A percentile compares a stretch with the other conserved stretches of the same genome.
Evolutionary conservation across 2,888 invertebrate genomes (phyloP).

Genomic region (Junonia oenone): DNA sequence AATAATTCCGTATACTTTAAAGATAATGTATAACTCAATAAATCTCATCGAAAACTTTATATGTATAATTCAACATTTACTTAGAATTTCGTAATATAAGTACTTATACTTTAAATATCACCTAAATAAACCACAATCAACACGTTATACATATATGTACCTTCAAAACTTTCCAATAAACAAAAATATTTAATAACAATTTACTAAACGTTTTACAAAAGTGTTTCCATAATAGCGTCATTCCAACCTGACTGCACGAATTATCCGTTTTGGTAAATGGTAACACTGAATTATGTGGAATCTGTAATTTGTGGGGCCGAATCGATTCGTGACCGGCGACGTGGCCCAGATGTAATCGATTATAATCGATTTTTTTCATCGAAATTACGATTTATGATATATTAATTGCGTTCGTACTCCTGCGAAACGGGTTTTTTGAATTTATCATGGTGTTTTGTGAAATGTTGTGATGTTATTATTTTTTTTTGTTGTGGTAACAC

Average conservation of each 20-base stretch:
- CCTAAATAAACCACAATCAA: too few relatives aligned
- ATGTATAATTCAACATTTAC: too few relatives aligned
- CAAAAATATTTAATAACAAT: background rate
- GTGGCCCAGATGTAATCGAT: slow-evolving; percentile 36
- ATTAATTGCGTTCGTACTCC: slow-evolving; percentile 5
- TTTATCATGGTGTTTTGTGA: background rate
- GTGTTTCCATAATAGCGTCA: slow-evolving; percentile 3
- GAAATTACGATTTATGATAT: slow-evolving; percentile 7
- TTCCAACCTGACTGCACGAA: slow-evolving; percentile 7
- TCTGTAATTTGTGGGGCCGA: slow-evolving; percentile 36
- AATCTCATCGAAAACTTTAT: too few relatives aligned
- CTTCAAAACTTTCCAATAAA: too few relatives aligned
- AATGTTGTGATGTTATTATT: background rate
- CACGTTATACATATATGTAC: too few relatives aligned
- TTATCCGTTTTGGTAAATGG: slow-evolving; percentile 8
- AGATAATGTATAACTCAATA: too few relatives aligned
- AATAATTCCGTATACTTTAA: too few relatives aligned
- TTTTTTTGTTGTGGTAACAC: too few relatives aligned
- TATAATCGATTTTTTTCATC: slow-evolving; percentile 25
- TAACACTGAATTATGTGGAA: slow-evolving; percentile 12
- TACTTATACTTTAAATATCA: too few relatives aligned
- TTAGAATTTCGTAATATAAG: too few relatives aligned
- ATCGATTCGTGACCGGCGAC: slow-evolving; percentile 28
- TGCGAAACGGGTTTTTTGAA: background rate
- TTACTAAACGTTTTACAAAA: background rate